Percentiles rank a stretch among this genome's conserved stretches.
Evolutionary conservation across 2,888 invertebrate genomes (phyloP).

Genomic region (Colostygia pectinataria): DNA sequence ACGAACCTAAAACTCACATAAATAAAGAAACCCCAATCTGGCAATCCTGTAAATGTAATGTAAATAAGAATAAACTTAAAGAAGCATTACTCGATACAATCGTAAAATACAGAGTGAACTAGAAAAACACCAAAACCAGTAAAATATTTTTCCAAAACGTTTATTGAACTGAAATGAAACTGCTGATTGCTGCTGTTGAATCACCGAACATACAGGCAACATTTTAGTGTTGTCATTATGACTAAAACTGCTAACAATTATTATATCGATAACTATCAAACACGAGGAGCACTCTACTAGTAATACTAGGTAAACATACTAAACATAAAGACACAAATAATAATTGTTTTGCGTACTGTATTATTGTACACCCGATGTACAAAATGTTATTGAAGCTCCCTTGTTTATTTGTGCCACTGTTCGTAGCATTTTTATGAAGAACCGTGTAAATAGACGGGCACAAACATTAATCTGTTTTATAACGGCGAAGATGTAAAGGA

Average conservation of each 20-base stretch:
- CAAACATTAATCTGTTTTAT: conserved; percentile 82
- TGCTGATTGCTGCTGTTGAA: too few species aligned
- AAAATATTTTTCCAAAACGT: too few species aligned
- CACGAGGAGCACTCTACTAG: too few species aligned
- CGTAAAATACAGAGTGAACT: conserved; percentile 45
- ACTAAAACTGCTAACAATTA: too few species aligned
- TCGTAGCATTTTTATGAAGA: conserved; percentile 80
- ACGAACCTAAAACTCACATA: conserved; percentile 26
- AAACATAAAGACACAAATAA: too few species aligned
- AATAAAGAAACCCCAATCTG: conserved; percentile 28
- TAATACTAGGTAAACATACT: too few species aligned
- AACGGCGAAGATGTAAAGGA: conserved; percentile 78
- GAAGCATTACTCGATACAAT: conserved; percentile 61
- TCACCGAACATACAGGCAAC: too few species aligned
- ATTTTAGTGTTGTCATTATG: too few species aligned
- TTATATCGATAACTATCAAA: too few species aligned
- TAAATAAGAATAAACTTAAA: conserved; percentile 33
- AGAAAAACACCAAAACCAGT: conserved; percentile 1
- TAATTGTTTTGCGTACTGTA: neutral
- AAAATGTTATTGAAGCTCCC: conserved; percentile 64
- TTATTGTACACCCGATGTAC: conserved; percentile 29
- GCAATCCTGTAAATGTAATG: conserved; percentile 34
- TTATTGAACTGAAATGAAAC: too few species aligned
- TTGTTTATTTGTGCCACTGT: conserved; percentile 68
- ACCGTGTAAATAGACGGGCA: conserved; percentile 72